Evolutionary conservation across 2,797 vertebrate genomes (phyloP).

Genomic region (Danio tinwini): DNA sequence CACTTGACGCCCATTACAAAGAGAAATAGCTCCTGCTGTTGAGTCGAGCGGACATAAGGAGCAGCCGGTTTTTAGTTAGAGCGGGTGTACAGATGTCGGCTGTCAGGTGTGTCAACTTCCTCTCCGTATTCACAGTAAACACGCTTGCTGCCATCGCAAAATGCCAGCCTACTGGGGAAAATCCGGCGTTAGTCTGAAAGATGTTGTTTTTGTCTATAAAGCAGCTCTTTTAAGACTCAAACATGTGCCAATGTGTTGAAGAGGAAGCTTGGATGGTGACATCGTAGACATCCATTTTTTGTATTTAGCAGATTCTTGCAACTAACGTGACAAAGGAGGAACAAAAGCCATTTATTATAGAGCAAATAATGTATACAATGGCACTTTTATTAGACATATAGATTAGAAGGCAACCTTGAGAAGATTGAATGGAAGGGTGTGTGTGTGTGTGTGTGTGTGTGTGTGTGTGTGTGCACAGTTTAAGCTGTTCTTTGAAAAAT

Average conservation of each 20-base stretch:
- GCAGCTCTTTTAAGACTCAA: background rate
- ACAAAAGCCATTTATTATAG: background rate
- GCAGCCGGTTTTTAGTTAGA: constrained; percentile 38
- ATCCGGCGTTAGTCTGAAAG: background rate
- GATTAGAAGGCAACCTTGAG: background rate
- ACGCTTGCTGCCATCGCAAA: constrained; percentile 1
- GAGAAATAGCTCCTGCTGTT: constrained; percentile 34
- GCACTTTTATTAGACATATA: background rate
- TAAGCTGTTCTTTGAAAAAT: background rate
- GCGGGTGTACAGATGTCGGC: constrained; percentile 12
- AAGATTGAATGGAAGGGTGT: background rate
- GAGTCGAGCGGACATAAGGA: constrained; percentile 22
- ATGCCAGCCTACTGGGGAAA: constrained; percentile 9
- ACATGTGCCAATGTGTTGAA: constrained; percentile 3
- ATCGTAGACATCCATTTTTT: background rate
- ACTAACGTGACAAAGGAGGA: background rate
- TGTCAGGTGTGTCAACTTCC: constrained; percentile 33
- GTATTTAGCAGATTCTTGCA: background rate
- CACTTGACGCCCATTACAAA: constrained; percentile 43
- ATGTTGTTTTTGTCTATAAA: background rate
- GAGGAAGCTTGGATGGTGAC: background rate
- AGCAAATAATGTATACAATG: background rate
- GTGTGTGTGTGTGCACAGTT: background rate
- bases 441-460: background rate
- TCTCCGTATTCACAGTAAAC: constrained; percentile 1